Conservation (phyloP, 35 echinoderm and acorn worm species). For the Ophiothrix spiculata region DNA sequence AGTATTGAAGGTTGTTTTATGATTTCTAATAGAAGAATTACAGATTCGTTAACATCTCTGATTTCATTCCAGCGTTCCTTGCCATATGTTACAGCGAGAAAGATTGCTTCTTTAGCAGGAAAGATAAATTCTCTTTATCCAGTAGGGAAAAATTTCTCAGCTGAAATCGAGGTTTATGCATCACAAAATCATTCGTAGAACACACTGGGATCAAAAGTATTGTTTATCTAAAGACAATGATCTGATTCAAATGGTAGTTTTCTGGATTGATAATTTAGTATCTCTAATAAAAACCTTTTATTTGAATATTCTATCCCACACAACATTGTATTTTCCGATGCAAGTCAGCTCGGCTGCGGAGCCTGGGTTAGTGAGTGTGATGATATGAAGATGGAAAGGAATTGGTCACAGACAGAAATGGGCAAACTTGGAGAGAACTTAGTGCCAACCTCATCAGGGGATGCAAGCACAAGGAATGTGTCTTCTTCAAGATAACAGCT, state of each 20-base stretch:
- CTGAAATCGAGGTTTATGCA: neutral
- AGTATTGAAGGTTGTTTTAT: neutral
- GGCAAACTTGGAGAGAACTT: too few species aligned
- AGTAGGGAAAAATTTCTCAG: neutral
- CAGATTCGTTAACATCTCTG: neutral
- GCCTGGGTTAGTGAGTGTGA: neutral
- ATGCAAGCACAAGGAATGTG: too few species aligned
- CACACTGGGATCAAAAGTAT: neutral
- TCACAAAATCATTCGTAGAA: neutral
- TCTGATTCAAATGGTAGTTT: neutral
- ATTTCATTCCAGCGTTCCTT: too few species aligned
- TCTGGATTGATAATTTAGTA: neutral
- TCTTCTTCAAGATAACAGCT: too few species aligned
- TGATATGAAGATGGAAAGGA: neutral
- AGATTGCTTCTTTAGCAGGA: neutral
- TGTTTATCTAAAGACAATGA: neutral
- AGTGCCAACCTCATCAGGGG: too few species aligned
- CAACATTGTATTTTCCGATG: neutral
- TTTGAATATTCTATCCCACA: conserved; percentile 14
- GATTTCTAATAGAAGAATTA: neutral
- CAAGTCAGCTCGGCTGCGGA: conserved; percentile 8
- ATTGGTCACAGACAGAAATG: too few species aligned
- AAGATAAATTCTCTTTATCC: neutral
- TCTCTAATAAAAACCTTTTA: neutral
- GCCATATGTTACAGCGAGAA: neutral